Evolutionary conservation across 2,888 invertebrate genomes (phyloP), one percentile per base, ranked within the genome.

Genomic region (Dynastes hyllus): DNA sequence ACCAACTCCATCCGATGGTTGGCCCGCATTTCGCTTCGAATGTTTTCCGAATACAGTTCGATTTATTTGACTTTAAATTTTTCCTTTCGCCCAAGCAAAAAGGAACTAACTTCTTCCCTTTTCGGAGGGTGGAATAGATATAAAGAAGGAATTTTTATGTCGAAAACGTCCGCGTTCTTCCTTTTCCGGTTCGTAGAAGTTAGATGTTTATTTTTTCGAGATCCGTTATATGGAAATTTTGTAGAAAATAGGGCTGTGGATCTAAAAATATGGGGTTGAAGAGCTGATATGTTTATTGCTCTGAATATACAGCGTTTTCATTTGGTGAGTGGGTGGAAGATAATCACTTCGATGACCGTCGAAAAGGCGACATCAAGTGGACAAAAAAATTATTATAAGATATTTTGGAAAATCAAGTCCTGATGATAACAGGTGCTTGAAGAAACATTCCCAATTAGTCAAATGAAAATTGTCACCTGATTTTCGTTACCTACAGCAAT

Each of bases 31-130:
- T 29, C 50, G 51, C 29, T 75, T 65, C 45, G 27, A 51, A 66
- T 76, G 53, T 66, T 76, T 51, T 65, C 22, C 66, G 51, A 76
- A 76, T 76, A 76, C 53, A 11, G 61, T 76, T 53, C 76, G 76
- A 76, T n/a, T n/a, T n/a, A n/a, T n/a, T 67, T 51, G 45, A 16
- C 67, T 67, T 67, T 51, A 67, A 67, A 67, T 67, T 50, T 22
- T 67, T 67, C 45, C 50, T 67, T 16, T 16, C 67, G 45, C 63
- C n/a, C n/a, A n/a, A n/a, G n/a, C n/a, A 45, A 45, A 45, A 45
- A 45, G 50, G 45, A 67, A 67, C 67, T 67, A 67, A 67, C 45
- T 67, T 27, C 40, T 11, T 37, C 5, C 51, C 53, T 53, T 53
- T 22, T 67, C 66, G 27, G 66, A 40, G 40, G 37, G 32, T 37